Conservation (phyloP, 2,797 vertebrate species). For the Notamacropus eugenii region DNA sequence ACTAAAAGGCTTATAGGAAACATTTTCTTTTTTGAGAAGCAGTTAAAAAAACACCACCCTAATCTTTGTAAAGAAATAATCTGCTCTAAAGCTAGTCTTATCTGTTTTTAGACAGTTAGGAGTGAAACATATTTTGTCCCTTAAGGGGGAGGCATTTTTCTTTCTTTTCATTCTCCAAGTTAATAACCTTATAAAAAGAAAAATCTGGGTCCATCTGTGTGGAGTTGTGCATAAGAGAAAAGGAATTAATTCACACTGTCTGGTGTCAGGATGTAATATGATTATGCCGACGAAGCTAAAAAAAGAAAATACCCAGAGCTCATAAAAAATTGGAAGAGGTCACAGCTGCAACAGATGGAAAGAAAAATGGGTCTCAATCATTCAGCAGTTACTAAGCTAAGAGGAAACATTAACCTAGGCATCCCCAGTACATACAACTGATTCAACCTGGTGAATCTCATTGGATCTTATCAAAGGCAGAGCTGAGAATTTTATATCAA, state of each 20-base stretch:
- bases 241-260: slow-evolving; percentile 75
- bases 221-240: slow-evolving; percentile 34
- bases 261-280: slow-evolving; percentile 75
- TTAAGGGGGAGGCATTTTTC: slow-evolving; percentile 21
- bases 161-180: slow-evolving; percentile 49
- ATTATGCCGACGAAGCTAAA: slow-evolving; percentile 75
- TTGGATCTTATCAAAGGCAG: slow-evolving; percentile 2
- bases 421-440: accelerated
- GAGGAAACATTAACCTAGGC: neutral
- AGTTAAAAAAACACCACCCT: neutral
- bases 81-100: slow-evolving; percentile 54
- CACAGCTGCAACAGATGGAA: slow-evolving; percentile 60
- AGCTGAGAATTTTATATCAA: slow-evolving; percentile 39
- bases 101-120: slow-evolving; percentile 39
- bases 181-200: slow-evolving; percentile 68
- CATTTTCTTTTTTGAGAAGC: neutral
- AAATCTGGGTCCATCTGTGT: slow-evolving; percentile 59
- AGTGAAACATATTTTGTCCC: slow-evolving; percentile 23
- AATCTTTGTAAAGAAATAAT: slow-evolving; percentile 19
- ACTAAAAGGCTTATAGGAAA: neutral
- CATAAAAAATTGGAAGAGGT: slow-evolving; percentile 69
- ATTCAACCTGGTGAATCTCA: accelerated
- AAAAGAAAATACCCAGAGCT: slow-evolving; percentile 75
- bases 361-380: slow-evolving; percentile 49
- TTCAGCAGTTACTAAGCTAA: slow-evolving; percentile 56